Base-by-base conservation (phyloP, 1,140 invertebrate genomes). In the Drosophila sproati region DNA sequence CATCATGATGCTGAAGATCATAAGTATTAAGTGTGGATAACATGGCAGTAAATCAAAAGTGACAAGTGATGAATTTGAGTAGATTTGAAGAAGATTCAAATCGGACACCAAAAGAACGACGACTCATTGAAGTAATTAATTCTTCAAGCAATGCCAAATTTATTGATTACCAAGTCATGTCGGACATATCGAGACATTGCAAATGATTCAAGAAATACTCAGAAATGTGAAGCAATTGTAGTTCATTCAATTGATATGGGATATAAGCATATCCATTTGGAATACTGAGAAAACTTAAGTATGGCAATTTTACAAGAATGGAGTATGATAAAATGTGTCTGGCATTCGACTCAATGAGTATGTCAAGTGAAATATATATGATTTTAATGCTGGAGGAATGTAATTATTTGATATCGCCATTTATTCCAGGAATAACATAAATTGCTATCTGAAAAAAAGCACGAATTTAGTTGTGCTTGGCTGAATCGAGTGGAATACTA, bases 41-140 rank as follows among this genome's bases (percentile, higher is more conserved):
- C 54, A 32, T 77, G 76, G 61, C 79, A 78, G 70, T 77, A 79
- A 60, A 88, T 88, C 83, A 88, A 83, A 80, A 80, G 63, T 66
- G 82, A 73, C 83, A 86, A 80, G 79, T 78, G 79, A 47, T 69
- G 64, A 73, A 61, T 72, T 45, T 61, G 37, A 45, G 43, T 51
- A 35, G 32, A 52, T 41, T 68, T 29, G 20, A n/a, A 48, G 54
- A 59, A 68, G 64, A 50, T 43, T 55, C 32, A 12, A 37, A 61
- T 12, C 54, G 39, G 10, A 31, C 35, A 41, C 64, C 34, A 69
- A n/a, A 60, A 72, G 61, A 57, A 71, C 39, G 20, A 32, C 8
- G 7, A 28, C 12, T 55, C 5, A 28, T 0, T 3, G 1, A n/a
- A 57, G 39, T 10, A 34, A 35, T 57, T 57, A 67, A 37, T 48